A percentile compares a stretch with the other conserved stretches of the same genome.
Conservation (phyloP, 2,888 invertebrate genomes). For the Sicus ferrugineus region DNA sequence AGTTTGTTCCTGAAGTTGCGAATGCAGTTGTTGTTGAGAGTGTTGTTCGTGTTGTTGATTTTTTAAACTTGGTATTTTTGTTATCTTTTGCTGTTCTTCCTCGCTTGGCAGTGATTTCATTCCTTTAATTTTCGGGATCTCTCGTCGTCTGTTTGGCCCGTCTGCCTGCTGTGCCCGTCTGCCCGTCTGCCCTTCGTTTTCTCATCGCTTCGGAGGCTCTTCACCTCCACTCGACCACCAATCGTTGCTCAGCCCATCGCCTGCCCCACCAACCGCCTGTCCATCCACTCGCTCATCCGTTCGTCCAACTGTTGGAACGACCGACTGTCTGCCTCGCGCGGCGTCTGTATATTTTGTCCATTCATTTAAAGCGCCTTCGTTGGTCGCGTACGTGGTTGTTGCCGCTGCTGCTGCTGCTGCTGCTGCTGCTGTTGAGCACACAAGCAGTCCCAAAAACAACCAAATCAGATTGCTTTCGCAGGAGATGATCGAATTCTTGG, state of each 20-base stretch:
- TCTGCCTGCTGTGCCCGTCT: not conserved
- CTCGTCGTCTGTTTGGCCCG: not conserved
- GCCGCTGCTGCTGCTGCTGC: not conserved
- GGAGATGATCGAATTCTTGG: constrained; percentile 56
- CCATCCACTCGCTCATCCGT: not conserved
- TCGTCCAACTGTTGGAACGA: not conserved
- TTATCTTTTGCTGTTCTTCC: not conserved
- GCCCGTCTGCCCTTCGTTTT: too few relatives aligned
- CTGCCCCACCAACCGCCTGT: not conserved
- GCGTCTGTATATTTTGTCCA: constrained; percentile 24
- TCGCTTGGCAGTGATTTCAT: not conserved
- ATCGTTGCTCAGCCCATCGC: not conserved
- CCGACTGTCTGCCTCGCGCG: not conserved
- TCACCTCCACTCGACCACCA: not conserved
- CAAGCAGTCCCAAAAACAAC: constrained; percentile 32
- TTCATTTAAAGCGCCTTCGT: constrained; percentile 19
- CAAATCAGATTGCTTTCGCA: constrained; percentile 45
- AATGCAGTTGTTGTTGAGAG: constrained; percentile 2
- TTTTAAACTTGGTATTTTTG: constrained; percentile 6
- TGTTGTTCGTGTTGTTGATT: constrained; percentile 18
- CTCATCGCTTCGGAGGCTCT: not conserved
- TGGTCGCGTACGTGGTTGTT: not conserved
- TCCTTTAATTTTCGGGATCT: not conserved
- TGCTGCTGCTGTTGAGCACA: not conserved
- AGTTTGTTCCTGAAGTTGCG: too few relatives aligned